Percentiles rank a stretch among this genome's conserved stretches.
phyloP scores from a whole-genome alignment of 1,140 invertebrate species.

The Chlorops oryzae region DNA sequence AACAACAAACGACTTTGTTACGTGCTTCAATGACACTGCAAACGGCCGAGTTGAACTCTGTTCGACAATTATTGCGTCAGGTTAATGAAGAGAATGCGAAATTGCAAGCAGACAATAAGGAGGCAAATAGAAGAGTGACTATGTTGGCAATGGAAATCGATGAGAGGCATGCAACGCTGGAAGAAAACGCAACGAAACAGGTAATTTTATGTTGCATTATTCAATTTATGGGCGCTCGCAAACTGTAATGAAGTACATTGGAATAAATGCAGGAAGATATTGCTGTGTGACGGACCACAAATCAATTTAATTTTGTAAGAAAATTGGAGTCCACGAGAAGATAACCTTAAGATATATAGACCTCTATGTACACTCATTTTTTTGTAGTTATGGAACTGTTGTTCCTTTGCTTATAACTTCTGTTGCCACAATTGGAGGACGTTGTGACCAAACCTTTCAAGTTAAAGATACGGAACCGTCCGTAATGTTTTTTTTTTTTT shows the following conservation, averaged over 20 bases:
- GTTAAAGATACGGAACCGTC: too few species aligned
- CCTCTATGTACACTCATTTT: too few species aligned
- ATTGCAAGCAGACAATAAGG: constrained; percentile 65
- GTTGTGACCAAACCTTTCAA: too few species aligned
- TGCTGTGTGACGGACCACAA: too few species aligned
- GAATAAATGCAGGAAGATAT: too few species aligned
- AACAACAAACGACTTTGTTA: constrained; percentile 31
- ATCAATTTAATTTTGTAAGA: too few species aligned
- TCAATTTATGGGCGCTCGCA: neutral
- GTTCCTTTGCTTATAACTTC: too few species aligned
- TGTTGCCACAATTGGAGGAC: too few species aligned
- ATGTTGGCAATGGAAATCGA: constrained; percentile 82
- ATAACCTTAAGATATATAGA: too few species aligned
- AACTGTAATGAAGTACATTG: too few species aligned
- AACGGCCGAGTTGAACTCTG: constrained; percentile 54
- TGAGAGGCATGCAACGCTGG: constrained; percentile 75
- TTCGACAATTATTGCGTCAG: constrained; percentile 59
- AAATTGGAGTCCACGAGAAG: too few species aligned
- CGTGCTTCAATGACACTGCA: constrained; percentile 56
- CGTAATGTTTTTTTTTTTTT: neutral
- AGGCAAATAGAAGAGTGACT: constrained; percentile 73
- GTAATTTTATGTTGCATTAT: constrained; percentile 47
- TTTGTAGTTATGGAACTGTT: too few species aligned
- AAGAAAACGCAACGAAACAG: constrained; percentile 59
- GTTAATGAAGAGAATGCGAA: constrained; percentile 67